These are phyloP conservation scores for Napeogenes inachia DNA, from an alignment of 2,888 invertebrate species.

Conservation along the genomic window DNA sequence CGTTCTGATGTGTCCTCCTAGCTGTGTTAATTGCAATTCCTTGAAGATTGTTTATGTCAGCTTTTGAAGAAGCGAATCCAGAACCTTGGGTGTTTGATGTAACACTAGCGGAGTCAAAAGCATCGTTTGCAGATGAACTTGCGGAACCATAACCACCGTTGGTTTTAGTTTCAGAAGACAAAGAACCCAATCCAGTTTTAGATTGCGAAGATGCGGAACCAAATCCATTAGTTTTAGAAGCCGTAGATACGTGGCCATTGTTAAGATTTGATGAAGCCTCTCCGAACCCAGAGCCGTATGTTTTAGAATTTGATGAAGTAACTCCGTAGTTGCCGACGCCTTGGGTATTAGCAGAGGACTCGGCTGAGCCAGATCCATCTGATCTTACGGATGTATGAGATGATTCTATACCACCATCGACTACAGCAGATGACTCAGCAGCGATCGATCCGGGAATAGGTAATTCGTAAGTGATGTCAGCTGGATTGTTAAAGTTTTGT, in stretches of 20 bases:
- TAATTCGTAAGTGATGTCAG: constrained; percentile 38
- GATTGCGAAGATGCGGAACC: constrained; percentile 50
- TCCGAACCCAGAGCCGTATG: constrained; percentile 42
- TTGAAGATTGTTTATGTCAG: constrained; percentile 43
- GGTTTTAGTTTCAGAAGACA: constrained; percentile 39
- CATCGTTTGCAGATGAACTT: constrained; percentile 41
- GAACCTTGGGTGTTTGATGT: constrained; percentile 49
- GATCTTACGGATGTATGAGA: constrained; percentile 47
- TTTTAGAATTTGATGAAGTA: constrained; percentile 55
- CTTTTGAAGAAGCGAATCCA: constrained; percentile 50
- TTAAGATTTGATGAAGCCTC: constrained; percentile 56
- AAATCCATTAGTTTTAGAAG: constrained; percentile 45
- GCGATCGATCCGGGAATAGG: constrained; percentile 33
- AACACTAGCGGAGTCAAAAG: constrained; percentile 38
- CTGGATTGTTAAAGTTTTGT: constrained; percentile 53
- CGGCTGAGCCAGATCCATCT: constrained; percentile 49
- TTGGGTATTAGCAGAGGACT: constrained; percentile 53
- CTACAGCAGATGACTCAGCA: constrained; percentile 52
- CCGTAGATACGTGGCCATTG: constrained; percentile 44
- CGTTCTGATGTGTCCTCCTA: constrained; percentile 41
- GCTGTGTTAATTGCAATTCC: constrained; percentile 47
- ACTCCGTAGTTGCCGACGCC: constrained; percentile 43
- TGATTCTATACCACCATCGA: constrained; percentile 47
- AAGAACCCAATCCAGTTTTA: constrained; percentile 38
- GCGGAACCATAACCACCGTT: constrained; percentile 46